Base-by-base conservation (phyloP, 1,140 invertebrate species). In the Mamestra configurata region DNA sequence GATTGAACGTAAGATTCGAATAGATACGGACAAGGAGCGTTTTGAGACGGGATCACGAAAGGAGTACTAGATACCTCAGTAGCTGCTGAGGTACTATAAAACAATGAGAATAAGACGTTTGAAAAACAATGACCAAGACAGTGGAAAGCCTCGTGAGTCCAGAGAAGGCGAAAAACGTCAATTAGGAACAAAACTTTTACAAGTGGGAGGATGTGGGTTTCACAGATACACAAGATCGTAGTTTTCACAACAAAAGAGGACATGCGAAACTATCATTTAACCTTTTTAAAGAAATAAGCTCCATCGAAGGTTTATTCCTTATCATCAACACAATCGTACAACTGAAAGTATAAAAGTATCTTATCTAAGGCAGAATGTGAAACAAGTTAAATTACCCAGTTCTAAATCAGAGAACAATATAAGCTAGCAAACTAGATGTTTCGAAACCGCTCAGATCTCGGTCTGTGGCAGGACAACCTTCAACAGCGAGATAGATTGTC, bases 401-500 rank as follows among this genome's bases (percentile, higher is more conserved):
- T 35, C 51, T 46, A 59, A 71, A 70, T 53, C n/a, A 31, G 13
- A 31, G 37, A 43, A 64, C 46, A 77, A 66, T 77, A 27, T 46
- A 35, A 66, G 20, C 37, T 24, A 18, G 20, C 27, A 53, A 53
- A 37, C 24, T 68, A 66, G 46, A 66, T 8, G 55, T 79, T 77
- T 76, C 51, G 77, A 70, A 77, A 82, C 51, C 5, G n/a, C 35
- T 61, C 27, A 71, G 51, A 71, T 70, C 55, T 77, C 59, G 43
- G 24, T 22, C 55, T 64, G 70, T 64, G 55, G 55, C 66, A 75
- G 46, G 61, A 76, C 55, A 79, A 70, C 81, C 90, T 93, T 93
- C 87, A 77, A 43, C 20, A 59, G 53, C 35, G 35, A 81, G 82
- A 86, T 91, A 89, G 91, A 93, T 89, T 90, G 90, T 90, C 84